A percentile compares a stretch with the other conserved stretches of the same genome.
Evolutionary conservation across 1,140 invertebrate species (phyloP).

Genomic region (Carcinoscorpius rotundicauda): DNA sequence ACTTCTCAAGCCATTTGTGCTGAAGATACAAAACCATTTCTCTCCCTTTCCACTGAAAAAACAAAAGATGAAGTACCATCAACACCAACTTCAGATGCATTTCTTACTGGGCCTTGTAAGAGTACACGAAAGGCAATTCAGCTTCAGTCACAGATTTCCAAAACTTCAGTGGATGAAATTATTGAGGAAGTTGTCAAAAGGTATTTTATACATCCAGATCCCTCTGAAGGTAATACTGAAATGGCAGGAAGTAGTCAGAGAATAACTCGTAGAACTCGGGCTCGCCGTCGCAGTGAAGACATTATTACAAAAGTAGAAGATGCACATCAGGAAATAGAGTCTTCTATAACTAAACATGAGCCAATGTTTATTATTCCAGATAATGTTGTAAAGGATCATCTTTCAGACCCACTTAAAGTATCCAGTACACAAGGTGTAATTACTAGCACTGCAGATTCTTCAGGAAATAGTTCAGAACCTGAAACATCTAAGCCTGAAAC

Average conservation of each 20-base stretch:
- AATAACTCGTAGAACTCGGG: slow-evolving; percentile 18
- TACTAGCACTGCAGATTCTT: background rate
- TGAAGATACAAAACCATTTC: slow-evolving; percentile 19
- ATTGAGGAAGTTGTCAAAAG: slow-evolving; percentile 73
- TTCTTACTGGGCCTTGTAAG: slow-evolving; percentile 13
- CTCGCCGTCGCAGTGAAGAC: slow-evolving; percentile 26
- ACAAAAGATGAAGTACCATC: slow-evolving; percentile 5
- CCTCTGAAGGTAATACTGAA: slow-evolving; percentile 2
- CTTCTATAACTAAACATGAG: slow-evolving; percentile 17
- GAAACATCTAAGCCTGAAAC: slow-evolving; percentile 10
- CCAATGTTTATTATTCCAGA: slow-evolving; percentile 18
- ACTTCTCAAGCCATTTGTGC: slow-evolving; percentile 18
- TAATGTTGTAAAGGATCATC: slow-evolving; percentile 13
- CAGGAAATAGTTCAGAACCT: background rate
- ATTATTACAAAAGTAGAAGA: slow-evolving; percentile 8
- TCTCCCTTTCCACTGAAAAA: slow-evolving; percentile 10
- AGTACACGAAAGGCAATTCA: slow-evolving; percentile 55
- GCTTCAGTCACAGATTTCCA: slow-evolving; percentile 20
- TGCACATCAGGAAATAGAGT: background rate
- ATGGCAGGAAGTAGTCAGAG: slow-evolving; percentile 3
- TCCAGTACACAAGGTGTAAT: background rate
- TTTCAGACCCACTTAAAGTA: too few species aligned
- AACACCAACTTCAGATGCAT: background rate
- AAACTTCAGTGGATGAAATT: slow-evolving; percentile 62
- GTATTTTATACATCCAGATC: slow-evolving; percentile 12